Evolutionary conservation across 2,888 invertebrate genomes (phyloP).

Genomic region (Apamea crenata): DNA sequence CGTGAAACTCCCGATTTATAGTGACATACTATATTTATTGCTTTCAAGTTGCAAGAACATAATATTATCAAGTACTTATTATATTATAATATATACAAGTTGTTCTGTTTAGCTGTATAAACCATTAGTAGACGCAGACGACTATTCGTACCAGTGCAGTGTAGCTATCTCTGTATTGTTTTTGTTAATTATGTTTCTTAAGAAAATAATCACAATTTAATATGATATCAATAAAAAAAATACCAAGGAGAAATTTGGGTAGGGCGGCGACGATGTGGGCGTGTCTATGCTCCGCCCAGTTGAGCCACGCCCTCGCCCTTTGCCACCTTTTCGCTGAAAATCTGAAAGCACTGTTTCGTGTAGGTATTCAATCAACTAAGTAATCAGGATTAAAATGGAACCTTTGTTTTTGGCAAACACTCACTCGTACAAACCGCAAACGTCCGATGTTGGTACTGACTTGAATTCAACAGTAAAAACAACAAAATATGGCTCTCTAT

Average conservation of each 20-base stretch:
- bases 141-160: background rate
- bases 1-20: background rate
- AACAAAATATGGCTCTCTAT: conserved; percentile 22
- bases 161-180: conserved; percentile 5
- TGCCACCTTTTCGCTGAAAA: conserved; percentile 85
- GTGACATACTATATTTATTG: background rate
- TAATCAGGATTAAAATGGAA: conserved; percentile 71
- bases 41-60: background rate
- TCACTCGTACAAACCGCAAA: conserved; percentile 61
- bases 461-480: conserved; percentile 38
- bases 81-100: background rate
- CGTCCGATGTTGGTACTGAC: conserved; percentile 23
- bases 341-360: conserved; percentile 79
- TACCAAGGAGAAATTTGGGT: conserved; percentile 80
- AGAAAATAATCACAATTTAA: conserved; percentile 58
- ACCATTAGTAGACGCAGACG: background rate
- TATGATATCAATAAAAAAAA: conserved; percentile 75
- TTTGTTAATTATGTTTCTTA: conserved; percentile 27
- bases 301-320: conserved; percentile 88
- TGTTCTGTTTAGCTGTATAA: background rate
- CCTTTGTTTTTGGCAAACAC: conserved; percentile 67
- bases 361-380: conserved; percentile 77
- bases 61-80: background rate
- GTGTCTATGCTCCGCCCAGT: conserved; percentile 88
- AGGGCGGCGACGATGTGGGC: conserved; percentile 87